A percentile compares a stretch with the other conserved stretches of the same genome.
Conservation (phyloP, 2,888 invertebrate species). For the Idaea aversata region DNA sequence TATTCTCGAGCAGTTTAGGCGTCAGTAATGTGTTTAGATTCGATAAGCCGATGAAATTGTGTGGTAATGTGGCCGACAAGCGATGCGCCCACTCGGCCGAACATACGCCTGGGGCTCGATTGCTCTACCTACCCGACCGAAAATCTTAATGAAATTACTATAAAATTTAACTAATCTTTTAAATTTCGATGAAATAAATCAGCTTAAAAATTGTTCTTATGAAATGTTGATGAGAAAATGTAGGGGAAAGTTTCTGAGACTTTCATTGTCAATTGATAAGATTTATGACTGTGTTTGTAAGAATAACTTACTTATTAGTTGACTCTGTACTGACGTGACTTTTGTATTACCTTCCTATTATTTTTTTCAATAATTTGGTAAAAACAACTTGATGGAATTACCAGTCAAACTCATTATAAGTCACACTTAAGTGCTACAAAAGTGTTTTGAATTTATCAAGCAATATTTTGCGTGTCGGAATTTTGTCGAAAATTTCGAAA, state of each 20-base stretch:
- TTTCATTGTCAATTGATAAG: no score
- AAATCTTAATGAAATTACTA: not conserved
- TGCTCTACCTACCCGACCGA: not conserved
- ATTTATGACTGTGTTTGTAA: not conserved
- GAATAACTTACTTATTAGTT: not conserved
- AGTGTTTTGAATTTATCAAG: conserved; percentile 45
- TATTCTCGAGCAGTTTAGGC: conserved; percentile 18
- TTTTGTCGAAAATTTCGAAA: conserved; percentile 68
- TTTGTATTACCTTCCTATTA: not conserved
- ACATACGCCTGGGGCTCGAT: conserved; percentile 34
- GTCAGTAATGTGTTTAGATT: conserved; percentile 47
- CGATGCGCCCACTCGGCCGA: conserved; percentile 45
- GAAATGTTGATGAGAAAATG: no score
- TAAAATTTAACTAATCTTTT: not conserved
- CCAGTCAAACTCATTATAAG: conserved; percentile 12
- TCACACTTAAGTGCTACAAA: conserved; percentile 29
- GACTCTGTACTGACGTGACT: not conserved
- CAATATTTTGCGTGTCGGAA: conserved; percentile 77
- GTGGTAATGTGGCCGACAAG: conserved; percentile 68
- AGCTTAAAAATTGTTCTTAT: not conserved
- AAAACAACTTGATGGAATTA: not conserved
- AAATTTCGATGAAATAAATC: not conserved
- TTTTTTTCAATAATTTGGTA: not conserved
- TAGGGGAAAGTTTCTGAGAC: no score
- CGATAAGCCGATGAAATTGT: conserved; percentile 67